Percentiles rank a stretch among this genome's conserved stretches.
Evolutionary conservation across 2,113 vertebrate species (phyloP).

Genomic region (Paralichthys olivaceus): DNA sequence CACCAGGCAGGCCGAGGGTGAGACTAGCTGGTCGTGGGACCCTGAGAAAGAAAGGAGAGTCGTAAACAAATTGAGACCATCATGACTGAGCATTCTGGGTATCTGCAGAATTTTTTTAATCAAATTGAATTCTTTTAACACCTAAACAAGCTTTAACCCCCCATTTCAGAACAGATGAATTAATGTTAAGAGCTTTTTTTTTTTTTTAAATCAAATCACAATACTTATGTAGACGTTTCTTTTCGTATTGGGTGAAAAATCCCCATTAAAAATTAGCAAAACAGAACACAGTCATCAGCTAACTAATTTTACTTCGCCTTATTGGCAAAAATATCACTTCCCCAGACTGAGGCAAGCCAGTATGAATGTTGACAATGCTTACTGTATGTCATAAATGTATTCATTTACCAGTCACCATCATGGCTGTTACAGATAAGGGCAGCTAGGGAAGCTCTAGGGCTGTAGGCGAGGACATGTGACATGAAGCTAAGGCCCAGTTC

Average conservation of each 20-base stretch:
- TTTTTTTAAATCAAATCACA: too few relatives aligned
- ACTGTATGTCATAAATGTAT: too few relatives aligned
- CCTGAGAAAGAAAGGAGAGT: slow-evolving; percentile 76
- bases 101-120: neutral
- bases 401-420: too few relatives aligned
- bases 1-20: slow-evolving; percentile 94
- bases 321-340: neutral
- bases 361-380: too few relatives aligned
- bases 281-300: neutral
- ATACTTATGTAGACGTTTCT: neutral
- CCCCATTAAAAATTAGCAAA: neutral
- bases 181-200: too few relatives aligned
- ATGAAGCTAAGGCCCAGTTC: too few relatives aligned
- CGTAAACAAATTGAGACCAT: neutral
- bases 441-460: too few relatives aligned
- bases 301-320: neutral
- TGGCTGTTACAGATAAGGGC: too few relatives aligned
- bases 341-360: too few relatives aligned
- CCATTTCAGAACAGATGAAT: too few relatives aligned
- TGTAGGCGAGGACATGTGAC: too few relatives aligned
- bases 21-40: slow-evolving; percentile 87
- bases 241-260: neutral
- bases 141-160: too few relatives aligned
- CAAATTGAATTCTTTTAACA: neutral
- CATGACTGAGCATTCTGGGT: neutral